Evolutionary conservation across 2,113 vertebrate species (phyloP), one percentile per base, ranked within the genome.

Genomic region (Chloropsis hardwickii): DNA sequence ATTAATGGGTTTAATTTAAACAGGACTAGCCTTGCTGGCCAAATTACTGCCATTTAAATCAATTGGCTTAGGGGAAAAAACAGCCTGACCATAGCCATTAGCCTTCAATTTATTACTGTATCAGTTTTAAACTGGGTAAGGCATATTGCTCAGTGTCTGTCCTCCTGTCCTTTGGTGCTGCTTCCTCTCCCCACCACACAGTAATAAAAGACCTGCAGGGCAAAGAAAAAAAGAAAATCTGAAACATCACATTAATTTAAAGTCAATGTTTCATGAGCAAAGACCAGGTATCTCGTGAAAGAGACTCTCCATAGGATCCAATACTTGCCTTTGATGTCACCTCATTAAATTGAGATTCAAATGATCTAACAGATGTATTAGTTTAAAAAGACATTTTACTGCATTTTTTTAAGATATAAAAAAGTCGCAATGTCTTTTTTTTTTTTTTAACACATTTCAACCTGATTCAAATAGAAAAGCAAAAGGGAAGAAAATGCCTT

Each of bases 1-100:
- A 98, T 98, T 98, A 98, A 98, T 98, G 98, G 97, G 74, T 98
- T 98, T 98, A 98, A 98, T 98, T 98, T 98, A 98, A 98, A 98
- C 97, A 98, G 96, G 96, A 97, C 97, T 98, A 97, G 97, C 91
- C 97, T 98, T 95, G 67, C 98, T 98, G 97, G 97, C 96, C 98
- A 98, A 98, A 98, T 98, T 98, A 98, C 98, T 98, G 97, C 97
- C 95, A 98, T 98, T 98, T 98, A 98, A 98, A 98, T 98, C 98
- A 98, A 98, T 98, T 98, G 98, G 97, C 97, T 98, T 98, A 98
- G 95, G 97, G 96, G 97, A 91, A 98, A 97, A 98, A 97, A 96
- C 97, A 98, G 97, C 95, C 98, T 98, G 97, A 97, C 97, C 97
- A 88, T 79, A 97, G 96, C 97, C 97, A 98, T 98, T 98, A 98